Evolutionary conservation across 2,113 vertebrate genomes (phyloP).

Genomic region (Seriola quinqueradiata): DNA sequence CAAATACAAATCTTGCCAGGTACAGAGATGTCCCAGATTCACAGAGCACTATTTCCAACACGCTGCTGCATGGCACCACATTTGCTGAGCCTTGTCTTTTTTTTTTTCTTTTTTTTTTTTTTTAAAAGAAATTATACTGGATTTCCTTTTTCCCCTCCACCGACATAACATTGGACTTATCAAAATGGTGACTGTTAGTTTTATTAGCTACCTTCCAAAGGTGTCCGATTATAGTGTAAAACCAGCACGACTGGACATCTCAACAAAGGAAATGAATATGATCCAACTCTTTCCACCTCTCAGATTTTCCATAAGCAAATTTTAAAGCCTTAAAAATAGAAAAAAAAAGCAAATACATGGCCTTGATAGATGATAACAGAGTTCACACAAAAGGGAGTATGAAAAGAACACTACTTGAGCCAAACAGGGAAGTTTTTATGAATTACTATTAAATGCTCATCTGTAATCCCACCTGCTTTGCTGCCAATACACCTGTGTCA

Average conservation of each 20-base stretch:
- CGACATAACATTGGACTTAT: not conserved
- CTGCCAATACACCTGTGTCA: not conserved
- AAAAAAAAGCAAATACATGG: not conserved
- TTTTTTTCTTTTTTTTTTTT: slow-evolving; percentile 36
- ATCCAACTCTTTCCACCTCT: not conserved
- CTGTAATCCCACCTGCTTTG: not conserved
- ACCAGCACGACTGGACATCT: not conserved
- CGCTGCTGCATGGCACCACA: slow-evolving; percentile 37
- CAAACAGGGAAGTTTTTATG: not conserved
- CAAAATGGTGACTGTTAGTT: not conserved
- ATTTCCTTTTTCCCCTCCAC: not conserved
- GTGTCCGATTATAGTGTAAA: not conserved
- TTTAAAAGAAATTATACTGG: slow-evolving; percentile 2
- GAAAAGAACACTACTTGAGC: not conserved
- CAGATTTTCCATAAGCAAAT: not conserved
- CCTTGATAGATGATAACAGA: not conserved
- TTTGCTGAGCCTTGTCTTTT: slow-evolving; percentile 39
- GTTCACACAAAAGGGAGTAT: not conserved
- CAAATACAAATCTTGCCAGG: slow-evolving; percentile 64
- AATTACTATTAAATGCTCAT: not conserved
- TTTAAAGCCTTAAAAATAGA: not conserved
- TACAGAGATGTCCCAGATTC: slow-evolving; percentile 77
- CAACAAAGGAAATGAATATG: not conserved
- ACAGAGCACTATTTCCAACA: slow-evolving; percentile 32
- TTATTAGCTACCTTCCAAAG: not conserved